Evolutionary conservation across 2,888 invertebrate genomes (phyloP).

Genomic region (Sympetrum striolatum): DNA sequence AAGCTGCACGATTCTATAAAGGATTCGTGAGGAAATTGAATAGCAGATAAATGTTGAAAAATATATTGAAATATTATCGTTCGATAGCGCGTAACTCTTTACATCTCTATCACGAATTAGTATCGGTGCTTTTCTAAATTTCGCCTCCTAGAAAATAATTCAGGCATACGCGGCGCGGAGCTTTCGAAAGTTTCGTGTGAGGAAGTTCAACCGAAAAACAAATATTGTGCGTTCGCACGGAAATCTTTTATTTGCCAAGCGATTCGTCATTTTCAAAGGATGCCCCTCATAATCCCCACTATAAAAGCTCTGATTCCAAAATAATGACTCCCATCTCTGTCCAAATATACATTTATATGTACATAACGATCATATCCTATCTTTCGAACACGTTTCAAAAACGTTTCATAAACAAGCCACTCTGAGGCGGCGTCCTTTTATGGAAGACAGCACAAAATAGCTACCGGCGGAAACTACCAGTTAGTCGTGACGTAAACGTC

Average conservation of each 20-base stretch:
- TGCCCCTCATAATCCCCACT: not conserved
- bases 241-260: not conserved
- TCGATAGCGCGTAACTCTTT: not conserved
- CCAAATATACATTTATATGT: not conserved
- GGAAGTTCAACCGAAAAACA: not conserved
- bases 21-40: not conserved
- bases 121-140: not conserved
- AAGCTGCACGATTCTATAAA: conserved; percentile 32
- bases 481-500: not conserved
- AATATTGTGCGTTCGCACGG: not conserved
- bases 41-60: not conserved
- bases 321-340: not conserved
- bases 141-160: not conserved
- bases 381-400: not conserved
- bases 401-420: not conserved
- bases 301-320: conserved; percentile 6
- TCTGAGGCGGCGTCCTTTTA: not conserved
- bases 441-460: conserved; percentile 38
- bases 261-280: not conserved
- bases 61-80: conserved; percentile 14
- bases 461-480: conserved; percentile 39
- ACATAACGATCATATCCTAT: not conserved
- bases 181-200: not conserved
- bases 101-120: not conserved
- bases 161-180: not conserved